A percentile compares a stretch with the other conserved stretches of the same genome.
Evolutionary conservation across 2,797 vertebrate species (phyloP).

Genomic region (Phrynocephalus guinanensis): DNA sequence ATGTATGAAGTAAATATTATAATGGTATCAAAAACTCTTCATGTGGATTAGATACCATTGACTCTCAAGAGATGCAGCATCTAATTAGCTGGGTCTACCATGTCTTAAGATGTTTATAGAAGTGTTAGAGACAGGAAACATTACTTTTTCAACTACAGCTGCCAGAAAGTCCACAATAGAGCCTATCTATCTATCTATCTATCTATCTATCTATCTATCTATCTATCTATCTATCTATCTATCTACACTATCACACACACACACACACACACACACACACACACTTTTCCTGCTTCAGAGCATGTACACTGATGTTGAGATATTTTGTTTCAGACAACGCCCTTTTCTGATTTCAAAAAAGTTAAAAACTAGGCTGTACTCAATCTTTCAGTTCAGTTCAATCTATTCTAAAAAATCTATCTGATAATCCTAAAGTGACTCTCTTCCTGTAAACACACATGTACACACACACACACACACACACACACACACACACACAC

Average conservation of each 20-base stretch:
- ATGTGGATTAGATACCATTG: not conserved
- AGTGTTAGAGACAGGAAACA: too few relatives aligned
- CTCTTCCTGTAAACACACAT: conserved; percentile 5
- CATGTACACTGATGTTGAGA: not conserved
- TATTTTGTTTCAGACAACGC: not conserved
- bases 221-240: too few relatives aligned
- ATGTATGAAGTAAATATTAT: not conserved
- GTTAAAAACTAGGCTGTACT: conserved; percentile 10
- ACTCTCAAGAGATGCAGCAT: not conserved
- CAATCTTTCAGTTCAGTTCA: conserved; percentile 9
- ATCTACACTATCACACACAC: too few relatives aligned
- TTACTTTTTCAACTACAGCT: too few relatives aligned
- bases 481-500: not conserved
- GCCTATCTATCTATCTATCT: too few relatives aligned
- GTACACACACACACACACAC: conserved; percentile 17
- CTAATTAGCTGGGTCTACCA: not conserved
- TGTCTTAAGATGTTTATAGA: not conserved
- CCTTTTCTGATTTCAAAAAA: not conserved
- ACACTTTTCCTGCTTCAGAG: too few relatives aligned
- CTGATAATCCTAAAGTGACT: conserved; percentile 24
- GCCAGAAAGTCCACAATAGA: too few relatives aligned
- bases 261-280: too few relatives aligned
- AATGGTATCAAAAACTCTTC: not conserved
- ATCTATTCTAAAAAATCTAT: conserved; percentile 44
- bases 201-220: too few relatives aligned